A percentile compares a stretch with the other conserved stretches of the same genome.
These are phyloP conservation scores for Planiliza haematocheilus DNA, from an alignment of 2,113 vertebrate species.

Conservation along the genomic window DNA sequence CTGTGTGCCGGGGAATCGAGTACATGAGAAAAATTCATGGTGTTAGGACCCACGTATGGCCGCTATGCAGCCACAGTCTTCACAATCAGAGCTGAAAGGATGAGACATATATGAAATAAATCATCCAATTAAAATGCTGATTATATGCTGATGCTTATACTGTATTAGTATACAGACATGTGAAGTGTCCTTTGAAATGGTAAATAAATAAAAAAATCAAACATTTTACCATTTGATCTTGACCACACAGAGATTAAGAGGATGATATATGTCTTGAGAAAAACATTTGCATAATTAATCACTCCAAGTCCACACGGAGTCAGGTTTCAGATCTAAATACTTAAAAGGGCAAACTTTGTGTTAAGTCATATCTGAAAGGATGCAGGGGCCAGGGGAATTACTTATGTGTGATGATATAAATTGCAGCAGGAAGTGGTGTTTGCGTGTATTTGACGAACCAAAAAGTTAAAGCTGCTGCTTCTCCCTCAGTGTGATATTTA, in stretches of 20 bases:
- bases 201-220: not conserved
- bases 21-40: conserved; percentile 2
- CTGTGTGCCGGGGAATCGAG: conserved; percentile 35
- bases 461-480: not conserved
- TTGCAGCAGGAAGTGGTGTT: not conserved
- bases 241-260: conserved; percentile 26
- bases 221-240: conserved; percentile 22
- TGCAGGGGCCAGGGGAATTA: not conserved
- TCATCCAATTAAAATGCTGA: conserved; percentile 9
- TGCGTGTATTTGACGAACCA: not conserved
- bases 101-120: not conserved
- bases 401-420: not conserved
- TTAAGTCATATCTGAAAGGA: conserved; percentile 17
- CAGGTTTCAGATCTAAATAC: conserved; percentile 29
- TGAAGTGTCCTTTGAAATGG: conserved; percentile 1
- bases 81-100: not conserved
- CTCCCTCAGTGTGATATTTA: not conserved
- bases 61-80: not conserved
- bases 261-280: not conserved
- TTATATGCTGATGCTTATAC: too few species aligned
- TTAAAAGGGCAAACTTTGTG: conserved; percentile 37
- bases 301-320: conserved; percentile 31
- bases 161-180: not conserved
- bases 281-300: conserved; percentile 49
- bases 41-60: not conserved